A percentile compares a stretch with the other conserved stretches of the same genome.
These are phyloP conservation scores for Corydoras sp. DNA, from an alignment of 2,113 vertebrate genomes.

Conservation along the genomic window DNA sequence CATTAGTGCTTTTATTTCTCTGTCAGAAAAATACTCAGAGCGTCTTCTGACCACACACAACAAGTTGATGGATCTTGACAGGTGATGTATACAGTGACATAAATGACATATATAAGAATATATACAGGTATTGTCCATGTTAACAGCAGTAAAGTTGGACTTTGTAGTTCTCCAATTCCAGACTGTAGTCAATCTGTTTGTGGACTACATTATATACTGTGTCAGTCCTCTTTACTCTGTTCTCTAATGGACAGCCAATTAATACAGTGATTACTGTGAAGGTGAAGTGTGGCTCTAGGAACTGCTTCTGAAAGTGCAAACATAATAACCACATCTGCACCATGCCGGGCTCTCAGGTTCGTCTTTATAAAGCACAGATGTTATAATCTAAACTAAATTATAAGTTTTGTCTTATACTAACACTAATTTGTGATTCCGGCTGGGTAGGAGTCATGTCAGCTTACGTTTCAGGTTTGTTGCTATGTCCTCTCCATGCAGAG, in stretches of 20 bases:
- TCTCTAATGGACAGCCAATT: neutral
- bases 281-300: neutral
- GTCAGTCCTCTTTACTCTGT: too few species aligned
- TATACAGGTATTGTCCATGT: too few species aligned
- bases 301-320: neutral
- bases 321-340: neutral
- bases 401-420: neutral
- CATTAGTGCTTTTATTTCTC: conserved; percentile 67
- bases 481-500: neutral
- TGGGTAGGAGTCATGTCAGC: neutral
- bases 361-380: too few species aligned
- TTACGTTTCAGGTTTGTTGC: neutral
- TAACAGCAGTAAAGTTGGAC: neutral
- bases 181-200: too few species aligned
- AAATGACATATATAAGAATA: neutral
- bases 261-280: neutral
- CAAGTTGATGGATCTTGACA: conserved; percentile 61
- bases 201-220: too few species aligned
- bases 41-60: conserved; percentile 63
- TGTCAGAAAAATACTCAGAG: conserved; percentile 65
- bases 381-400: too few species aligned
- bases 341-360: neutral
- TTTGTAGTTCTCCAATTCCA: too few species aligned
- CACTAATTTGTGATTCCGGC: neutral
- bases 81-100: conserved; percentile 56